Evolutionary conservation across 2,888 invertebrate species (phyloP).

Genomic region (Celastrina argiolus): DNA sequence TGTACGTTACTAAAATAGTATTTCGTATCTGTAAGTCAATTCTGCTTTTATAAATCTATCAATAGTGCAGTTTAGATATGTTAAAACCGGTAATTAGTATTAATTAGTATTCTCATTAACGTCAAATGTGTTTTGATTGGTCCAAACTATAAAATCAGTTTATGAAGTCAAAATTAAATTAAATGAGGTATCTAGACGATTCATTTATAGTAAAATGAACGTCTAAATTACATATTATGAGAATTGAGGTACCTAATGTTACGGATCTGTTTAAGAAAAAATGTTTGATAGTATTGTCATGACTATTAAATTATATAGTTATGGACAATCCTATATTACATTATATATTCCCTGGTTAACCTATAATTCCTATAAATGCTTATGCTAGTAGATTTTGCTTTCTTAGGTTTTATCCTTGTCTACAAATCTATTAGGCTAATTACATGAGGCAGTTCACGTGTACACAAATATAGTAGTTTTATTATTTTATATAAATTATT

Average conservation of each 20-base stretch:
- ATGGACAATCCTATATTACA: neutral
- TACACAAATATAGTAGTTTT: neutral
- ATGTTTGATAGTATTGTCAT: neutral
- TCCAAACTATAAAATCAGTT: too few species aligned
- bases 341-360: neutral
- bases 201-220: too few species aligned
- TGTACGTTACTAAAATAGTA: neutral
- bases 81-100: too few species aligned
- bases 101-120: too few species aligned
- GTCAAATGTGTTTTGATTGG: too few species aligned
- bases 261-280: neutral
- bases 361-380: neutral
- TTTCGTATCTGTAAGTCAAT: neutral
- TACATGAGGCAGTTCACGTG: neutral
- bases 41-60: neutral
- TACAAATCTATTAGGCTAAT: constrained; percentile 1
- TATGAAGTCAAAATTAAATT: too few species aligned
- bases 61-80: too few species aligned
- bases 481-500: neutral
- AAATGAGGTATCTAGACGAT: too few species aligned
- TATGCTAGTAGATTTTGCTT: constrained; percentile 11
- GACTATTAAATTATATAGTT: neutral
- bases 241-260: too few species aligned
- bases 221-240: too few species aligned
- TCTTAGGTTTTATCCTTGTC: neutral